Base-by-base conservation (phyloP, 2,888 invertebrate genomes). In the Cheilosia soror region DNA sequence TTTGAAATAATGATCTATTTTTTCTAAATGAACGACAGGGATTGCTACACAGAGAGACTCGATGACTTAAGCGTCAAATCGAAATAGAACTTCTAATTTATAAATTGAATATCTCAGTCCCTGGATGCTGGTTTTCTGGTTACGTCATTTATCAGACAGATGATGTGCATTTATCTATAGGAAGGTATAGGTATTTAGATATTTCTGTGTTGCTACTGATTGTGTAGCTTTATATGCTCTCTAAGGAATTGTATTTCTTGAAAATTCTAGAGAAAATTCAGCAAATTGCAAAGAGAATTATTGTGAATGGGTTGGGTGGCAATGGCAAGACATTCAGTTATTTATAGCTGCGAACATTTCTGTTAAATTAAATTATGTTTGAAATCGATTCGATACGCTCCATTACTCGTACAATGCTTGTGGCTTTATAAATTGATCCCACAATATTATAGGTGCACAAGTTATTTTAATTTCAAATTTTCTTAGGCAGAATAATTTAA, bases 311-410 rank as follows among this genome's bases (percentile, higher is more conserved):
- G 13, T 11, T 47, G 7, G 20, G 13, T 11, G 53, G 29, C n/a
- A 9, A 55, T 11, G 6, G 31, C 4, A 63, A 31, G 15, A 33
- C 31, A 63, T 63, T 6, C n/a, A 33, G 47, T 63, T 49, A 49
- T 63, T 63, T 63, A 63, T 49, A 7, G 47, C 13, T 63, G 31
- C 20, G 63, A 47, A 63, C 49, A 49, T 47, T 63, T 63, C 55
- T 44, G 29, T 29, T 44, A n/a, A 27, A 69, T 49, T 72, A 51
- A 72, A 62, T 60, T 51, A 42, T n/a, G 20, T 31, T 49, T n/a
- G 37, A 40, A 72, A 51, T 51, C 49, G 40, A 29, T 72, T 72
- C 40, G 42, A 60, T 42, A 33, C 40, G 51, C 15, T 60, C 60
- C 29, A 72, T 60, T 60, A 58, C 71, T 31, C 20, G 51, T 13